Evolutionary conservation across 2,888 invertebrate species (phyloP).

Genomic region (Dermolepida albohirtum): DNA sequence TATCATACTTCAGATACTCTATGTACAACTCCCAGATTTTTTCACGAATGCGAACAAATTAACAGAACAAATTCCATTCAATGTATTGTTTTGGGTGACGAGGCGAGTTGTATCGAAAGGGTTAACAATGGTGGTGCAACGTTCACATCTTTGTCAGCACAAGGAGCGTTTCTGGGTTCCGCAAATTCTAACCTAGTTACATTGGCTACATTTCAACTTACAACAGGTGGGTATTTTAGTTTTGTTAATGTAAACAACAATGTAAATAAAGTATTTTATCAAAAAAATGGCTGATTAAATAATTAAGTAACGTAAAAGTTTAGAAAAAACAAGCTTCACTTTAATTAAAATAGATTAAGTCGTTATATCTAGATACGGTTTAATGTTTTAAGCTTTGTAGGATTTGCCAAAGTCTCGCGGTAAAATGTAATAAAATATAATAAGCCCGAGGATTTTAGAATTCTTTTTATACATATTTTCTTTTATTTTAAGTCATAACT

Average conservation of each 20-base stretch:
- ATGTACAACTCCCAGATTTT: conserved; percentile 47
- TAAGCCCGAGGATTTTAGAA: too few species aligned
- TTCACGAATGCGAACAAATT: conserved; percentile 53
- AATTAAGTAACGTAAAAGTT: too few species aligned
- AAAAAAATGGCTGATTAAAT: too few species aligned
- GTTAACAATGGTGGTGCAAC: conserved; percentile 68
- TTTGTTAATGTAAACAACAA: background rate
- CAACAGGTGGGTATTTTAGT: conserved; percentile 13
- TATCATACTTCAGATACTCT: conserved; percentile 52
- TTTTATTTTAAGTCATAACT: too few species aligned
- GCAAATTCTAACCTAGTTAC: conserved; percentile 65
- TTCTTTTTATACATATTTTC: too few species aligned
- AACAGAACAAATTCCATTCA: conserved; percentile 49
- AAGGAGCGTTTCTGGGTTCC: conserved; percentile 70
- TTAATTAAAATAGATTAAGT: too few species aligned
- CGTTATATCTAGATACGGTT: too few species aligned
- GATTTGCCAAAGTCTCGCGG: too few species aligned
- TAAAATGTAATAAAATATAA: too few species aligned
- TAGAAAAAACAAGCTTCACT: too few species aligned
- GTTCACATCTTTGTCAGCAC: conserved; percentile 72
- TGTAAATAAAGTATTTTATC: too few species aligned
- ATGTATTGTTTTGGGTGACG: conserved; percentile 44
- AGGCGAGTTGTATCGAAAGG: conserved; percentile 70
- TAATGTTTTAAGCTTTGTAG: too few species aligned
- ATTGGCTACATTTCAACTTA: conserved; percentile 64